phyloP scores from a whole-genome alignment of 1,140 invertebrate genomes.

The Linepithema humile region DNA sequence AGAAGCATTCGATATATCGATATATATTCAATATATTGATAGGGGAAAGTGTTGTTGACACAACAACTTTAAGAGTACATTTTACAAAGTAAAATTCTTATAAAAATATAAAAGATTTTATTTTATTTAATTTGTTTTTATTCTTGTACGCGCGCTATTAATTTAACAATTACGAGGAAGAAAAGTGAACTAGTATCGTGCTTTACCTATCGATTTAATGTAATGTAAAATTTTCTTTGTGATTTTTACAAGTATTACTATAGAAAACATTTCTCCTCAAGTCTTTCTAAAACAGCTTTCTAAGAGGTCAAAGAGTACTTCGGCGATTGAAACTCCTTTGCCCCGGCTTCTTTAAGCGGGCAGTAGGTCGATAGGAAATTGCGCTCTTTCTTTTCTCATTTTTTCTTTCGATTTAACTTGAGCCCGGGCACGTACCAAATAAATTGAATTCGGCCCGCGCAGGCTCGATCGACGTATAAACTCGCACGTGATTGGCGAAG shows the following conservation, averaged over 20 bases:
- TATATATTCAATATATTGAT: no score
- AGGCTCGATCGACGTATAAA: conserved; percentile 7
- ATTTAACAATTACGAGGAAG: background rate
- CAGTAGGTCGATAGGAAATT: conserved; percentile 38
- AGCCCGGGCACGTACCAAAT: conserved; percentile 18
- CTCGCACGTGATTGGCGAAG: conserved; percentile 48
- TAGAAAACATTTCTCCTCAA: background rate
- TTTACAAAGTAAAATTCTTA: background rate
- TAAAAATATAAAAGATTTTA: background rate
- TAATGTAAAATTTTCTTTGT: background rate
- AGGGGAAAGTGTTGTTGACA: no score
- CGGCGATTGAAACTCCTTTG: background rate
- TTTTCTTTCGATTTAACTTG: background rate
- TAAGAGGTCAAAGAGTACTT: background rate
- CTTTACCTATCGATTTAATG: background rate
- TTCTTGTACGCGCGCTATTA: background rate
- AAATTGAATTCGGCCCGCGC: conserved; percentile 34
- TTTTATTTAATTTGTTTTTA: background rate
- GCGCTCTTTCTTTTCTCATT: background rate
- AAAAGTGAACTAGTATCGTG: background rate
- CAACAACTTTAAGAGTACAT: no score
- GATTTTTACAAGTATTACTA: background rate
- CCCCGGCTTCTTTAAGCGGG: background rate
- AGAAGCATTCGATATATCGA: no score
- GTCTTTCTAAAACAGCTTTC: background rate